phyloP scores from a whole-genome alignment of 2,113 vertebrate genomes.

The Pseudorectes ferrugineus region DNA sequence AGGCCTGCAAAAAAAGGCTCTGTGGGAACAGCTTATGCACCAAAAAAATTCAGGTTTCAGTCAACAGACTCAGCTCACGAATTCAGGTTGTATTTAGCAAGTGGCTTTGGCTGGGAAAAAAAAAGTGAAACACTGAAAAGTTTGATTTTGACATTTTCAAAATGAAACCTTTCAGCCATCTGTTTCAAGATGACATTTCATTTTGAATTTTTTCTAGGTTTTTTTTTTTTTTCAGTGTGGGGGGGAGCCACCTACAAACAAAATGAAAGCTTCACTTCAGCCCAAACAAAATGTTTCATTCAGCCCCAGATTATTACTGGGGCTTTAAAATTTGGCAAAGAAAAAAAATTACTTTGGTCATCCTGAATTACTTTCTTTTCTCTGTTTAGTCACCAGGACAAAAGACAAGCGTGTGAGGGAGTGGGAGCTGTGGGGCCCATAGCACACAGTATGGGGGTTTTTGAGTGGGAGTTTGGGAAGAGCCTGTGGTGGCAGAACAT shows the following conservation, averaged over 20 bases:
- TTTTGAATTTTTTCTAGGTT: neutral
- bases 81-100: slow-evolving; percentile 63
- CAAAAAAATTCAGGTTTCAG: slow-evolving; percentile 13
- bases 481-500: slow-evolving; percentile 36
- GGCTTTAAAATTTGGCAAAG: neutral
- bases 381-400: neutral
- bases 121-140: slow-evolving; percentile 47
- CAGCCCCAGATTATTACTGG: neutral
- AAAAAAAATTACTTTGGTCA: neutral
- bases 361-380: neutral
- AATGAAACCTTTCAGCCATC: slow-evolving; percentile 66
- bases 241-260: slow-evolving; percentile 53
- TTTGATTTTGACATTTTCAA: slow-evolving; percentile 66
- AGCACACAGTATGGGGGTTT: neutral
- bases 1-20: neutral
- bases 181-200: slow-evolving; percentile 56
- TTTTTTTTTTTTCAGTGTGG: neutral
- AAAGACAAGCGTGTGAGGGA: neutral
- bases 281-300: slow-evolving; percentile 37
- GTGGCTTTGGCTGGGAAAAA: slow-evolving; percentile 32
- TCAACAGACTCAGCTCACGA: slow-evolving; percentile 41
- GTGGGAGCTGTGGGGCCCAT: neutral
- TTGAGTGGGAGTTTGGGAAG: slow-evolving; percentile 9
- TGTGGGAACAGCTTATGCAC: neutral
- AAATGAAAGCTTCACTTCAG: slow-evolving; percentile 38